These are phyloP conservation scores for Stomatorhinus walkeri DNA, from an alignment of 2,797 vertebrate genomes.

Conservation along the genomic window DNA sequence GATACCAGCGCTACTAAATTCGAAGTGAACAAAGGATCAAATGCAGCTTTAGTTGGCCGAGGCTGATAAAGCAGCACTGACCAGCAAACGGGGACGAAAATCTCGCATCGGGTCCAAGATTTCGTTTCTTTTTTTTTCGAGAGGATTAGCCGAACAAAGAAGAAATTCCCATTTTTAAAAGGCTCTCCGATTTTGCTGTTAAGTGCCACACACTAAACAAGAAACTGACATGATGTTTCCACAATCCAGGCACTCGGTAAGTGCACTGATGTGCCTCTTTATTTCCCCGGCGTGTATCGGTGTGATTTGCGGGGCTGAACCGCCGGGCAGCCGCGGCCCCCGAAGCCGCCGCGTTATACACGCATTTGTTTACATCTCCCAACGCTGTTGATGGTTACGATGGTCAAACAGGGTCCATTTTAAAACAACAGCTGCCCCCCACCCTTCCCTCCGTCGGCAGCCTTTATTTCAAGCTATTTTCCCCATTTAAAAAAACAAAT, in stretches of 20 bases:
- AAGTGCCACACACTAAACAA: slow-evolving; percentile 34
- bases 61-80: background rate
- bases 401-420: background rate
- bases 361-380: slow-evolving; percentile 21
- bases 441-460: background rate
- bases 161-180: background rate
- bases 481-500: background rate
- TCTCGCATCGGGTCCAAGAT: slow-evolving; percentile 2
- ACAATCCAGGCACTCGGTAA: slow-evolving; percentile 95
- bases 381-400: background rate
- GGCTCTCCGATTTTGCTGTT: background rate
- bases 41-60: background rate
- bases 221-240: slow-evolving; percentile 93
- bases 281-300: background rate
- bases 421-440: background rate
- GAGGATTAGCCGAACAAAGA: slow-evolving; percentile 20
- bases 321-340: background rate
- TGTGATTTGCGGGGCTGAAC: background rate
- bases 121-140: slow-evolving; percentile 20
- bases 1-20: background rate
- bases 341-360: background rate
- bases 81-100: slow-evolving; percentile 4
- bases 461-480: background rate
- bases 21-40: slow-evolving; percentile 13
- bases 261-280: slow-evolving; percentile 33